A percentile compares a stretch with the other conserved stretches of the same genome.
phyloP scores from a whole-genome alignment of 2,797 vertebrate genomes.

The Onychomys arenicola region DNA sequence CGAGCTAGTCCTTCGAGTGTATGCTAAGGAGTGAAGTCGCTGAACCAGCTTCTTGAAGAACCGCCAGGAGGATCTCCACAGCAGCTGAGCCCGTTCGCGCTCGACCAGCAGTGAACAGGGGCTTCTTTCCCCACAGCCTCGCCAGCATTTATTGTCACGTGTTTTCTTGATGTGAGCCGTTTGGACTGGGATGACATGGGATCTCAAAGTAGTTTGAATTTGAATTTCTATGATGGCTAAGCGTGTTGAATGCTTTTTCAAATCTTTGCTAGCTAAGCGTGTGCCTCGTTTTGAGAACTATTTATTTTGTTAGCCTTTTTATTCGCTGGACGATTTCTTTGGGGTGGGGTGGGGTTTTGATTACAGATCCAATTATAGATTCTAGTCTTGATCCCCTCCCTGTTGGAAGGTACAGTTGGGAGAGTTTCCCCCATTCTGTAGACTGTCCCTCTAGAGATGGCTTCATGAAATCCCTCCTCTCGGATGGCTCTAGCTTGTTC shows the following conservation, averaged over 20 bases:
- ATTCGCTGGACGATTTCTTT: no score
- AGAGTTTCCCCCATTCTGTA: neutral
- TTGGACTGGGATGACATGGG: neutral
- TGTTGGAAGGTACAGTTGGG: neutral
- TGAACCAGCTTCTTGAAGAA: neutral
- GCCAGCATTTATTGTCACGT: neutral
- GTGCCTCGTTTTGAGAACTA: neutral
- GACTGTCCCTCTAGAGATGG: neutral
- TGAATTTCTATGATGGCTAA: neutral
- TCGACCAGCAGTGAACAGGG: neutral
- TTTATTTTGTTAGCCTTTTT: neutral
- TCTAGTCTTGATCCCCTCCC: neutral
- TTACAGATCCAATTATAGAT: neutral
- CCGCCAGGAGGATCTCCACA: neutral
- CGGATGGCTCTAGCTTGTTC: neutral
- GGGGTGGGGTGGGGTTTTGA: neutral
- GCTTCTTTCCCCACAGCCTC: neutral
- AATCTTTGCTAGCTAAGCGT: neutral
- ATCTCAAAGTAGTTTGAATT: neutral
- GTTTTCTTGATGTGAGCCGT: neutral
- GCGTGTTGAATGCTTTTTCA: neutral
- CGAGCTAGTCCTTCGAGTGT: neutral
- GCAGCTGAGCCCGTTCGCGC: no score
- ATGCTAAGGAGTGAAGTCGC: neutral
- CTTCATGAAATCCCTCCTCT: neutral